phyloP scores from a whole-genome alignment of 2,113 vertebrate genomes.

The Ceyx cyanopectus region DNA sequence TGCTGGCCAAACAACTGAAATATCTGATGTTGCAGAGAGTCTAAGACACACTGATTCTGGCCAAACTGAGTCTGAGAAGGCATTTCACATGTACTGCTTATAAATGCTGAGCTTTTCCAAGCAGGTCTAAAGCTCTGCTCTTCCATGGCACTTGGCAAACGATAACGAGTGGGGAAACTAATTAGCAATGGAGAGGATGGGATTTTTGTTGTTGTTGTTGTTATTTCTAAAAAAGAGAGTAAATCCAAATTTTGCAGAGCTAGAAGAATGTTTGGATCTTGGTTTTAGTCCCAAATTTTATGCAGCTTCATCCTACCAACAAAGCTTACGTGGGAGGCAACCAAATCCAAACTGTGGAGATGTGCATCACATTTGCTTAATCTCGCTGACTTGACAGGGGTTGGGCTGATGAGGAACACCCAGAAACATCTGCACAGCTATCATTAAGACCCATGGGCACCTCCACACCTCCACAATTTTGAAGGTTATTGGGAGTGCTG shows the following conservation, averaged over 20 bases:
- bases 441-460: not conserved
- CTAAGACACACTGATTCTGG: not conserved
- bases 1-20: constrained; percentile 15
- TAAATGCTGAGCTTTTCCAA: not conserved
- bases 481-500: not conserved
- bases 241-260: not conserved
- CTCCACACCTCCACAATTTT: not conserved
- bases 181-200: not conserved
- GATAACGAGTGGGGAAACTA: not conserved
- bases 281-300: not conserved
- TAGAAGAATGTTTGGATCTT: not conserved
- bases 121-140: constrained; percentile 34
- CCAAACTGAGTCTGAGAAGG: not conserved
- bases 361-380: not conserved
- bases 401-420: not conserved
- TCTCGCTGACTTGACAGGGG: not conserved
- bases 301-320: not conserved
- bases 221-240: not conserved
- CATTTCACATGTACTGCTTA: not conserved
- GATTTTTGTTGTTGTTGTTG: not conserved
- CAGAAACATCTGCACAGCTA: not conserved
- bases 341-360: not conserved
- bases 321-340: not conserved
- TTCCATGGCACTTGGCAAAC: constrained; percentile 5
- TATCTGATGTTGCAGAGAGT: constrained; percentile 12